A percentile compares a stretch with the other conserved stretches of the same genome.
Conservation (phyloP, 1,140 invertebrate genomes). For the Sycobia sp. region DNA sequence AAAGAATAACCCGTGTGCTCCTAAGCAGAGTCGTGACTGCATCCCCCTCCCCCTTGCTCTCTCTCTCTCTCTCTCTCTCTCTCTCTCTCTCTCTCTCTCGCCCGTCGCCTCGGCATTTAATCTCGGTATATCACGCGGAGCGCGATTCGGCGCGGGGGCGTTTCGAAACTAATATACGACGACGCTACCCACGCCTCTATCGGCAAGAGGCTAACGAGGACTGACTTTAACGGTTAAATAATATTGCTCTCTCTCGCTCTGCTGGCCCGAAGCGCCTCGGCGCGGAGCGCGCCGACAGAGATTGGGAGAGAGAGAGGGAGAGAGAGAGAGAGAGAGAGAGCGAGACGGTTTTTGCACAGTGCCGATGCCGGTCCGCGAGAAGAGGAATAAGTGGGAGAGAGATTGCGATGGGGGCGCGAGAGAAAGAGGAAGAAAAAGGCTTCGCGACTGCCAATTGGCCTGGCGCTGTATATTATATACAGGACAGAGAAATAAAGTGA, state of each 20-base stretch:
- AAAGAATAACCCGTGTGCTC: no score
- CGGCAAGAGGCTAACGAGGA: conserved; percentile 49
- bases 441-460: conserved; percentile 19
- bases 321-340: not conserved
- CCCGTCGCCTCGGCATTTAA: conserved; percentile 23
- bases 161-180: conserved; percentile 53
- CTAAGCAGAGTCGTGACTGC: conserved; percentile 21
- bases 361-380: not conserved
- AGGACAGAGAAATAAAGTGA: no score
- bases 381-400: not conserved
- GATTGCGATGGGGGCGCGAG: not conserved
- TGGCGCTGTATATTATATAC: no score
- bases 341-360: not conserved
- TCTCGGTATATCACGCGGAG: conserved; percentile 27
- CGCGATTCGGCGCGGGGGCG: conserved; percentile 42
- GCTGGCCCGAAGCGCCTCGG: conserved; percentile 3
- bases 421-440: not conserved
- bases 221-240: conserved; percentile 56
- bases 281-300: not conserved
- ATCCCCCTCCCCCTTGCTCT: no score
- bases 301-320: not conserved
- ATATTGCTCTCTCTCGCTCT: no score
- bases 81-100: not conserved
- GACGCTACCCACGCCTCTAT: conserved; percentile 54
- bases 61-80: not conserved